Evolutionary conservation across 2,113 vertebrate species (phyloP).

Genomic region (Cryptomyrus ogoouensis): DNA sequence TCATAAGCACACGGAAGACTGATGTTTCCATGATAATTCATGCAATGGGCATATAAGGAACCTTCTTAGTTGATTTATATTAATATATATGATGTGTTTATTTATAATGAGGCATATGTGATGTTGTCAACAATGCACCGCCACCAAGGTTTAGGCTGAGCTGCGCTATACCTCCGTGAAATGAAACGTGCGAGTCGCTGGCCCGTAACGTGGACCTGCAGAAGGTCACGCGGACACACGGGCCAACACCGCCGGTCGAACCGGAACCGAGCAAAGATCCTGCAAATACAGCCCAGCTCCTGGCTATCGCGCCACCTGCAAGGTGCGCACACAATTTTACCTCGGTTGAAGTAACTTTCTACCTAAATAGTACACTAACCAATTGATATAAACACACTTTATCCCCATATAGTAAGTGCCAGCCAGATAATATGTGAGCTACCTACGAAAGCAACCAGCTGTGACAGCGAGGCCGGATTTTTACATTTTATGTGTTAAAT

Average conservation of each 20-base stretch:
- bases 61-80: neutral
- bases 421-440: neutral
- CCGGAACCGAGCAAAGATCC: neutral
- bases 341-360: neutral
- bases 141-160: neutral
- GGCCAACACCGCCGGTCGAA: neutral
- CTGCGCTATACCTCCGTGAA: neutral
- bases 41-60: neutral
- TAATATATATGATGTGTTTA: neutral
- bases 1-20: neutral
- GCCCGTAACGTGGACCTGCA: neutral
- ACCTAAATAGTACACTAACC: neutral
- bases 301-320: neutral
- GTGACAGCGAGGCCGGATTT: neutral
- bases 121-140: neutral
- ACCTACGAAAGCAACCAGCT: neutral
- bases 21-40: neutral
- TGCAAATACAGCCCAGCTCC: neutral
- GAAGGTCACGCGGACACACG: neutral
- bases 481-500: neutral
- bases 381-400: neutral
- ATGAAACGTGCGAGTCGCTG: neutral
- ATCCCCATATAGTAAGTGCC: neutral
- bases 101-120: neutral
- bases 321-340: neutral